A percentile compares a stretch with the other conserved stretches of the same genome.
phyloP scores from a whole-genome alignment of 2,113 vertebrate genomes.

The Gnathonemus longibarbis region DNA sequence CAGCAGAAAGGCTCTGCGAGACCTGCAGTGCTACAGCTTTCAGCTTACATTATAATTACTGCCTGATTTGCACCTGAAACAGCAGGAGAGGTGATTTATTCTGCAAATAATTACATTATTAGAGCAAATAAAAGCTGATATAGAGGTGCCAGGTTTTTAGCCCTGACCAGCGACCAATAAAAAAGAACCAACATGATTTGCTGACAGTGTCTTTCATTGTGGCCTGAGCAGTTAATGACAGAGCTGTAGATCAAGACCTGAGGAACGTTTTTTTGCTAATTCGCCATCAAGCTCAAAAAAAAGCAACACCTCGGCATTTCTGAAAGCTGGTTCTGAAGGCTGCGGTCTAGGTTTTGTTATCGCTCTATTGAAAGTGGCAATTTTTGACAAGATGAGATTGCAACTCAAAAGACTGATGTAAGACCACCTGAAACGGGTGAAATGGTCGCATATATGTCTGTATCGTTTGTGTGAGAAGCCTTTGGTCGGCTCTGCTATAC shows the following conservation, averaged over 20 bases:
- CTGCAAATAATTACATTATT: not conserved
- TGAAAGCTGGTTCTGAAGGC: not conserved
- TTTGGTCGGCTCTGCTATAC: not conserved
- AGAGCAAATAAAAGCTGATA: not conserved
- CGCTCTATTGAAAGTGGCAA: not conserved
- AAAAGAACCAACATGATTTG: not conserved
- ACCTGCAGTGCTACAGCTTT: not conserved
- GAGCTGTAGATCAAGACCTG: not conserved
- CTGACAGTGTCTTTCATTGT: not conserved
- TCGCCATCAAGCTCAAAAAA: not conserved
- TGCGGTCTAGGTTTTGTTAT: not conserved
- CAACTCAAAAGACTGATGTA: not conserved
- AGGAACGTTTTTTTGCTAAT: not conserved
- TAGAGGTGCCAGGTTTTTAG: not conserved
- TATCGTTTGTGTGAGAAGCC: not conserved
- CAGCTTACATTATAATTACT: not conserved
- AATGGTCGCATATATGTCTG: not conserved
- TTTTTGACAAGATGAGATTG: not conserved
- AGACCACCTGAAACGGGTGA: not conserved
- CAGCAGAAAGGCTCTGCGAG: not conserved
- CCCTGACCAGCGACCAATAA: not conserved
- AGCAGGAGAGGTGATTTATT: not conserved
- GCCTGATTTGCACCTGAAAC: not conserved
- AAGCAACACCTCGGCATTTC: not conserved
- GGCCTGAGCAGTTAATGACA: not conserved